Base-by-base conservation (phyloP, 2,888 invertebrate genomes). In the Leptinotarsa rubiginosa region DNA sequence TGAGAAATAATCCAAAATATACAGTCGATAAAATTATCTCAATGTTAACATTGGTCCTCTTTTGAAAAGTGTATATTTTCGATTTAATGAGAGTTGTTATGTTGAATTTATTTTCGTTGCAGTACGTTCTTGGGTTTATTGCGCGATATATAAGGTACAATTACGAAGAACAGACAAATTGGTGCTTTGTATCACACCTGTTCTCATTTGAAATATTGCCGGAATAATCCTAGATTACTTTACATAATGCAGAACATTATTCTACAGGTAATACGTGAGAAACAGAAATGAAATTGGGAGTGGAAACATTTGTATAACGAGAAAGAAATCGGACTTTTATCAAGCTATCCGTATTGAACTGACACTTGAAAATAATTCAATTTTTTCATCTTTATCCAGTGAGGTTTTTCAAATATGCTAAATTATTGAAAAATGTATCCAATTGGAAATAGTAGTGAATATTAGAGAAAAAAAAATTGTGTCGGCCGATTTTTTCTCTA, bases 131-230 rank as follows among this genome's bases (percentile, higher is more conserved):
- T 13, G 20, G 2, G 20, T 56, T 56, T 10, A 56, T 56, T n/a
- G 56, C 56, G 22, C n/a, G 20, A 56, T 52, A 20, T 22, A 56
- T 56, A 22, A 56, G 20, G 56, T 56, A 20, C 20, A 20, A 13
- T 56, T 20, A 56, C 18, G 12, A 56, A 20, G 56, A 18, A 56
- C 56, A 56, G 20, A 56, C 22, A 56, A 56, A 56, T 56, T 56
- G 56, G 56, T 20, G 56, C 22, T 56, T 56, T 56, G 56, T 15
- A 56, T 22, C 56, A 25, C 56, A 56, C 22, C 56, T 56, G 22
- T 12, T 56, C 56, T 20, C 56, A 20, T 22, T 56, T 25, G 18
- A 56, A 22, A 56, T 22, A 56, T 22, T 20, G 22, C 22, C 56
- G 56, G 56, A 22, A 56, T 56, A 22, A 25, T 56, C 25, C 13